A percentile compares a stretch with the other conserved stretches of the same genome.
Evolutionary conservation across 2,888 invertebrate species (phyloP).

Genomic region (Philaethria dido): DNA sequence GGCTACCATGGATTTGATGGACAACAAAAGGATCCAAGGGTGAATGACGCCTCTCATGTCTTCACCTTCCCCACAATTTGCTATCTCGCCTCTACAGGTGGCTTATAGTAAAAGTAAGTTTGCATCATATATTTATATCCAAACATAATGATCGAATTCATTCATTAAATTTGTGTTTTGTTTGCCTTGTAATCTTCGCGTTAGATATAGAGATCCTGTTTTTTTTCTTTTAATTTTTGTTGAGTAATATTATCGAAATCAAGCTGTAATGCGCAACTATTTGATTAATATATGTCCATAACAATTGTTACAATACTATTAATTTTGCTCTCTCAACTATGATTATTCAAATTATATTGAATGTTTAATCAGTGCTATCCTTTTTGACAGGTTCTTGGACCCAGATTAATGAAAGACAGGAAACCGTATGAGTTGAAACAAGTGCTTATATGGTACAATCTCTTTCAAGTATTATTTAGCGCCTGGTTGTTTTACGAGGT

Average conservation of each 20-base stretch:
- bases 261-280: too few species aligned
- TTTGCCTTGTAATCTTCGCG: too few species aligned
- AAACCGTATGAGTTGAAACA: constrained; percentile 91
- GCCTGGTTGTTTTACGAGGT: constrained; percentile 90
- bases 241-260: too few species aligned
- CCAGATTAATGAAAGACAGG: constrained; percentile 92
- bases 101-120: constrained; percentile 88
- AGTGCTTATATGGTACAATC: constrained; percentile 92
- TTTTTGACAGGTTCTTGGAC: constrained; percentile 86
- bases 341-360: not conserved
- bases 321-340: too few species aligned
- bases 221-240: too few species aligned
- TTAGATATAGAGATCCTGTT: too few species aligned
- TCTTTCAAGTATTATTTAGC: constrained; percentile 91
- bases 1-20: constrained; percentile 91
- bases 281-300: too few species aligned
- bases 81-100: constrained; percentile 90
- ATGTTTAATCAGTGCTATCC: constrained; percentile 23
- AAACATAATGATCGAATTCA: too few species aligned
- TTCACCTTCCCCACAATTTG: constrained; percentile 91
- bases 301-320: too few species aligned
- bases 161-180: too few species aligned
- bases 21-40: constrained; percentile 93
- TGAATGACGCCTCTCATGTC: constrained; percentile 91
- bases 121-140: not conserved